Conservation (phyloP, 2,888 invertebrate species). For the Liodrosophila aerea region DNA sequence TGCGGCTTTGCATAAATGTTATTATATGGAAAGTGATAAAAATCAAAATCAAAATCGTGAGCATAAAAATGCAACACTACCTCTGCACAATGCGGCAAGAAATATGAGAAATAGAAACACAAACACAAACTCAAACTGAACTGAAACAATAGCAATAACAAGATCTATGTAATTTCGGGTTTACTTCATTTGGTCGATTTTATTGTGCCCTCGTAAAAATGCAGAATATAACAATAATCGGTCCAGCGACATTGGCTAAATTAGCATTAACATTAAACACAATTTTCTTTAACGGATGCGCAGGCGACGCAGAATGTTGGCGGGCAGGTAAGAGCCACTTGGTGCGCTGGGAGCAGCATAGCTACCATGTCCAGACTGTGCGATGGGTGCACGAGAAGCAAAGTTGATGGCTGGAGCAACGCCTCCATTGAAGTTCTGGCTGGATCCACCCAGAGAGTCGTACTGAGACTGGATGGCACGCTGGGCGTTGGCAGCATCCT, state of each 20-base stretch:
- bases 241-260: slow-evolving; percentile 46
- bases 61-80: slow-evolving; percentile 70
- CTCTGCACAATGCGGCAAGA: slow-evolving; percentile 41
- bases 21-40: slow-evolving; percentile 71
- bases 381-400: slow-evolving; percentile 59
- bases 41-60: slow-evolving; percentile 49
- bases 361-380: slow-evolving; percentile 28
- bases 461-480: slow-evolving; percentile 74
- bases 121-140: too few relatives aligned
- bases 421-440: slow-evolving; percentile 71
- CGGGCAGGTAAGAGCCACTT: slow-evolving; percentile 64
- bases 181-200: slow-evolving; percentile 46
- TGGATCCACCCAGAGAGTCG: slow-evolving; percentile 70
- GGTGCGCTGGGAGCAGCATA: slow-evolving; percentile 42
- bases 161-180: slow-evolving; percentile 33
- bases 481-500: slow-evolving; percentile 79
- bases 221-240: slow-evolving; percentile 53
- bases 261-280: slow-evolving; percentile 17
- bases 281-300: slow-evolving; percentile 60
- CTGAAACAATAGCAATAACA: slow-evolving; percentile 17
- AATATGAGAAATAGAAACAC: slow-evolving; percentile 27
- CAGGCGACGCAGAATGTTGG: slow-evolving; percentile 72
- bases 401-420: slow-evolving; percentile 77
- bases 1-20: slow-evolving; percentile 71
- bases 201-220: slow-evolving; percentile 55